These are phyloP conservation scores for Chaetodon trifasciatus DNA, from an alignment of 2,797 vertebrate genomes.

Conservation along the genomic window DNA sequence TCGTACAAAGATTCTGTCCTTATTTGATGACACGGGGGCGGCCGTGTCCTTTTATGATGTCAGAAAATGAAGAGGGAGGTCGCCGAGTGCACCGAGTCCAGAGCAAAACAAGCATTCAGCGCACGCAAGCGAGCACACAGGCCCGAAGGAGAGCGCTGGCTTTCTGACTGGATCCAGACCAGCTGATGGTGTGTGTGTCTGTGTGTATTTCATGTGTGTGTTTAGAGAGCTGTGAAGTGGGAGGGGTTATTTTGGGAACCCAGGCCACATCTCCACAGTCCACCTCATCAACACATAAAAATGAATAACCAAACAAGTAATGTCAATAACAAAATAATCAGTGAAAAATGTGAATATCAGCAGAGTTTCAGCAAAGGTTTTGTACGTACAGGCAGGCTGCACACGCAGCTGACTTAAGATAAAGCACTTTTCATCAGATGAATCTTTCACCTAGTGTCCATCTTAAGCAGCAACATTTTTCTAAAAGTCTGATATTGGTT, in stretches of 20 bases:
- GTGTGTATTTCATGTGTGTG: background rate
- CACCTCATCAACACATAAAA: background rate
- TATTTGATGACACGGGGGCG: conserved; percentile 61
- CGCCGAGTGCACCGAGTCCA: background rate
- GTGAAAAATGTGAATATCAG: background rate
- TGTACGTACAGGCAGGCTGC: background rate
- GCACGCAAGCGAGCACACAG: background rate
- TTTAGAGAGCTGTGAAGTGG: background rate
- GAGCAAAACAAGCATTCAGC: conserved; percentile 16
- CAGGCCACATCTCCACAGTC: background rate
- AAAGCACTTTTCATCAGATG: background rate
- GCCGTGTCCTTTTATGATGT: conserved; percentile 48
- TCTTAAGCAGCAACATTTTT: background rate
- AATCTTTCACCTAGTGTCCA: too few species aligned
- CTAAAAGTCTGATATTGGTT: background rate
- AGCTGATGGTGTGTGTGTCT: background rate
- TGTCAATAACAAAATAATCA: background rate
- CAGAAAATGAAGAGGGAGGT: conserved; percentile 33
- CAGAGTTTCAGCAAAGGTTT: too few species aligned
- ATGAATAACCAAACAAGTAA: background rate
- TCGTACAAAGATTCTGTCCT: conserved; percentile 50
- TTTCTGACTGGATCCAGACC: background rate
- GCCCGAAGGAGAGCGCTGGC: background rate
- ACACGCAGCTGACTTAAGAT: background rate
- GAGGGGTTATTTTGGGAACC: background rate